A percentile compares a stretch with the other conserved stretches of the same genome.
These are phyloP conservation scores for Pangasianodon hypophthalmus DNA, from an alignment of 2,113 vertebrate species.

Conservation along the genomic window DNA sequence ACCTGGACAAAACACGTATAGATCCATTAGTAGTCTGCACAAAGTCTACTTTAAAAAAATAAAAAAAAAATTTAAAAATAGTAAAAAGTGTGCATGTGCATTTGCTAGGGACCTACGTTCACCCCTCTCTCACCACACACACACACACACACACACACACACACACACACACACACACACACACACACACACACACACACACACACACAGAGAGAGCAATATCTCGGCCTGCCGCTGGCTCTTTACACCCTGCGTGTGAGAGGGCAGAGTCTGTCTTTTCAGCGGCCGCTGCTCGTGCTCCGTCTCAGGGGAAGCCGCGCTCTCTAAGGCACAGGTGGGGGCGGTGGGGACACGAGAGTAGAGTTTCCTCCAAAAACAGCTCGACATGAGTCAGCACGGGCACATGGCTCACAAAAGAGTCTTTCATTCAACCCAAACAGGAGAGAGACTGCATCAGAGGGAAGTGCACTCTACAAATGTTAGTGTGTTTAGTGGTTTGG, in stretches of 20 bases:
- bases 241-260: constrained; percentile 71
- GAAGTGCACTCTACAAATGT: constrained; percentile 26
- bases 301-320: constrained; percentile 57
- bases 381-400: constrained; percentile 58
- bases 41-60: constrained; percentile 60
- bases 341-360: constrained; percentile 25
- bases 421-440: constrained; percentile 70
- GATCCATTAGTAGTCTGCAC: constrained; percentile 57
- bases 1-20: constrained; percentile 33
- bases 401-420: constrained; percentile 69
- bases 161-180: background rate
- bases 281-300: constrained; percentile 57
- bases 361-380: constrained; percentile 57
- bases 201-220: background rate
- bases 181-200: background rate
- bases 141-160: constrained; percentile 4
- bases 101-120: constrained; percentile 32
- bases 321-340: constrained; percentile 45
- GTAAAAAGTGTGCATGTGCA: background rate
- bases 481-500: constrained; percentile 25
- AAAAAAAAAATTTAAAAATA: too few species aligned
- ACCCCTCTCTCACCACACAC: background rate
- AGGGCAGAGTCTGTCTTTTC: constrained; percentile 60
- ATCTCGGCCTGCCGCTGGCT: constrained; percentile 59
- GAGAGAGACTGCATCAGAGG: constrained; percentile 43